Evolutionary conservation across 2,797 vertebrate species (phyloP).

Genomic region (Enteromius trimaculatus): DNA sequence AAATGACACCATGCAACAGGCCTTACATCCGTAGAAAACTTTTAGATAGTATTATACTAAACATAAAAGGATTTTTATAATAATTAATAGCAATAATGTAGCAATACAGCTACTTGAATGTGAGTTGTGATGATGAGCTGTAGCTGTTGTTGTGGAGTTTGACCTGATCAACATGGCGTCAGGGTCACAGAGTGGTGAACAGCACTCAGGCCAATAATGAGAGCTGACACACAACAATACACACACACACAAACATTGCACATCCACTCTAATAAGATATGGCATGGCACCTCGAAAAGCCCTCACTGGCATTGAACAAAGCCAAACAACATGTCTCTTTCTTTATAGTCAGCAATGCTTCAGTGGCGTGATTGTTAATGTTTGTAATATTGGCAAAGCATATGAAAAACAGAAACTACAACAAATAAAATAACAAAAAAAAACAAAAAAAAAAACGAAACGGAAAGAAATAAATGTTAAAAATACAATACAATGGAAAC

Average conservation of each 20-base stretch:
- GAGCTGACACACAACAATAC: conserved; percentile 70
- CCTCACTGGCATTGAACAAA: conserved; percentile 37
- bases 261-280: conserved; percentile 42
- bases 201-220: conserved; percentile 79
- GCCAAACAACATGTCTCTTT: conserved; percentile 30
- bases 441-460: too few relatives aligned
- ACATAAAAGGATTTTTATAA: not conserved
- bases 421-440: not conserved
- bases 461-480: not conserved
- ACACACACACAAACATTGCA: conserved; percentile 41
- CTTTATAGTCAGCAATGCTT: conserved; percentile 7
- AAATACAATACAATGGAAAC: not conserved
- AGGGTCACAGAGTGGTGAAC: conserved; percentile 82
- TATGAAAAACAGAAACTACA: not conserved
- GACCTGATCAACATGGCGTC: conserved; percentile 75
- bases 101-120: conserved; percentile 72
- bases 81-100: conserved; percentile 1
- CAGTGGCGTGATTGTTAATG: not conserved
- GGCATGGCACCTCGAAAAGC: conserved; percentile 34
- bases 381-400: conserved; percentile 11
- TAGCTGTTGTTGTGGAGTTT: conserved; percentile 75
- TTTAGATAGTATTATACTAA: not conserved
- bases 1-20: conserved; percentile 6
- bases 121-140: conserved; percentile 72
- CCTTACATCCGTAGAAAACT: not conserved